Conservation (phyloP, 2,888 invertebrate genomes). For the Pterobdella sp. region DNA sequence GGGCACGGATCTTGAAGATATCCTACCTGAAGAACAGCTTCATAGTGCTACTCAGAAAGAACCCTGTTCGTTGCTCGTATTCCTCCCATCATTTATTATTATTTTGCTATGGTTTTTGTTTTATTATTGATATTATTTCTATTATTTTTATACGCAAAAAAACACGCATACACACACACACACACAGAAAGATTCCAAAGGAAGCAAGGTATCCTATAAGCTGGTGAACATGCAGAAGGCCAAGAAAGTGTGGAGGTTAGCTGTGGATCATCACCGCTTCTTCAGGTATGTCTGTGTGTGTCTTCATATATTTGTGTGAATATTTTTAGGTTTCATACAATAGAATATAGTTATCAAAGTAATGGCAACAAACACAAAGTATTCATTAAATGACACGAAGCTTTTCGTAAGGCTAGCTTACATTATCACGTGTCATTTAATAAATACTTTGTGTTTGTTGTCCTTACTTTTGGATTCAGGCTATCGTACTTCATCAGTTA, state of each 20-base stretch:
- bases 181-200: conserved; percentile 7
- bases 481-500: no score
- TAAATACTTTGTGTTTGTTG: no score
- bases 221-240: conserved; percentile 12
- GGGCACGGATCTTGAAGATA: not conserved
- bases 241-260: conserved; percentile 21
- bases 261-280: conserved; percentile 23
- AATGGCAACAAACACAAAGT: no score
- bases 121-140: no score
- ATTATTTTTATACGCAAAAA: no score
- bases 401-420: no score
- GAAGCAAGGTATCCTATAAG: not conserved
- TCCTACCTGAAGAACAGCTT: not conserved
- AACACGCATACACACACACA: not conserved
- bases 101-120: no score
- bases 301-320: not conserved
- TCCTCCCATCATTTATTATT: no score
- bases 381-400: no score
- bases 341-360: no score
- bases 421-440: no score
- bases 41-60: not conserved
- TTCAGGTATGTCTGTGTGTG: conserved; percentile 5
- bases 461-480: no score
- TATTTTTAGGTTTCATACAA: not conserved
- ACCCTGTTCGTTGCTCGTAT: not conserved